These are phyloP conservation scores for Gorilla gorilla DNA, from an alignment of 2,113 vertebrate species.

Conservation along the genomic window DNA sequence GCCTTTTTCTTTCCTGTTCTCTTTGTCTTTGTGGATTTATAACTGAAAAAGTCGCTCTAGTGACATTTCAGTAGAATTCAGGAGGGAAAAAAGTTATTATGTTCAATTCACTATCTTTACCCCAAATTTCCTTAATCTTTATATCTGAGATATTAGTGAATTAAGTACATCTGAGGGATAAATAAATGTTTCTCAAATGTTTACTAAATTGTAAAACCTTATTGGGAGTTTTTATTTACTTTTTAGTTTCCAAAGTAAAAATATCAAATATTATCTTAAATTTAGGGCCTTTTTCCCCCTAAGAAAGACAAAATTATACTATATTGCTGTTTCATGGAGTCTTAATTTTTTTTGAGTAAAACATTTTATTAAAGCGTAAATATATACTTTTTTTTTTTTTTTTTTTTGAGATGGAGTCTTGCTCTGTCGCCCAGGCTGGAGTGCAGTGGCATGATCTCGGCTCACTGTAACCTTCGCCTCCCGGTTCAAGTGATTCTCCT, in stretches of 20 bases:
- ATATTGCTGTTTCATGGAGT: neutral
- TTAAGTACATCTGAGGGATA: neutral
- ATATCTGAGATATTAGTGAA: neutral
- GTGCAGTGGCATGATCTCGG: too few relatives aligned
- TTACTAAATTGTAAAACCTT: neutral
- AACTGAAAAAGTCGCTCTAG: neutral
- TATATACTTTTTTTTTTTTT: too few relatives aligned
- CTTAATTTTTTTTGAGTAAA: neutral
- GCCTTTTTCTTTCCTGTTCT: neutral
- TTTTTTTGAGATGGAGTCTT: too few relatives aligned
- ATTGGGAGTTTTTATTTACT: neutral
- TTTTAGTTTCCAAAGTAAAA: neutral
- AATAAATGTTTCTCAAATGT: slow-evolving; percentile 9
- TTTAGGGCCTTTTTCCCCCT: neutral
- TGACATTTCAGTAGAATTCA: neutral
- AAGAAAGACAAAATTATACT: neutral
- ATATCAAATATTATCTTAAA: neutral
- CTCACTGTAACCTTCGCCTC: too few relatives aligned
- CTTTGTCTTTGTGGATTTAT: neutral
- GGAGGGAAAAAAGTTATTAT: neutral
- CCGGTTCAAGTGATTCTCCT: too few relatives aligned
- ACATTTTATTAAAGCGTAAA: neutral
- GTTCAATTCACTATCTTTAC: neutral
- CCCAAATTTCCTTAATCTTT: neutral
- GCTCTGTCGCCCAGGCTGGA: too few relatives aligned